A percentile compares a stretch with the other conserved stretches of the same genome.
These are phyloP conservation scores for Prinia subflava DNA, from an alignment of 2,113 vertebrate genomes.

Conservation along the genomic window DNA sequence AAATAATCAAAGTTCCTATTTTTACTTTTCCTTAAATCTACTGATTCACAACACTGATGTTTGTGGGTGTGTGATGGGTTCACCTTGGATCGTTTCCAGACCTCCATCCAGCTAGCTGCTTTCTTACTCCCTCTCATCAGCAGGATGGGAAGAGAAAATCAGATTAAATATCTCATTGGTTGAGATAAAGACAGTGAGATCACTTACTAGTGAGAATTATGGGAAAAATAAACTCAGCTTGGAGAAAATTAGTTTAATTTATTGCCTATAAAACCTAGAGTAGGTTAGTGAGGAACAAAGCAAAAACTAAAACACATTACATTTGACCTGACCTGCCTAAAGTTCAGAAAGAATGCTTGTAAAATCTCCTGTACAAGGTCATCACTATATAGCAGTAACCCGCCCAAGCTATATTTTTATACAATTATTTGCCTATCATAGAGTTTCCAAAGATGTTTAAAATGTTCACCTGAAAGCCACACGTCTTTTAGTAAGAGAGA, in stretches of 20 bases:
- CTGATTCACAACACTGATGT: background rate
- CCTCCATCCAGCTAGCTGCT: background rate
- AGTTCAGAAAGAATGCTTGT: background rate
- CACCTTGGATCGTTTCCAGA: background rate
- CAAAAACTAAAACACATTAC: background rate
- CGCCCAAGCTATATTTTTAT: background rate
- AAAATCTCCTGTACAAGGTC: background rate
- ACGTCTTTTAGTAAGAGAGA: background rate
- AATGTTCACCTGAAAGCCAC: background rate
- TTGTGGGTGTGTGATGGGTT: background rate
- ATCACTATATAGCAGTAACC: background rate
- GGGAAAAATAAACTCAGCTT: background rate
- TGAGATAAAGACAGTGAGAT: background rate
- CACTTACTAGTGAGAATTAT: background rate
- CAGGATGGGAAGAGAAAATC: background rate
- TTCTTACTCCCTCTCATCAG: background rate
- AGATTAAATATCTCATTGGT: background rate
- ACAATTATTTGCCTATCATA: background rate
- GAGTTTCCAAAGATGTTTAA: background rate
- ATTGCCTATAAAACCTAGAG: background rate
- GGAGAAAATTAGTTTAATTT: background rate
- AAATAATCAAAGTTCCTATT: background rate
- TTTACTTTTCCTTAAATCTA: background rate
- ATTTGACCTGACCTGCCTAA: fast-evolving
- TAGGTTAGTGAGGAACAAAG: background rate